Evolutionary conservation across 2,113 vertebrate species (phyloP).

Genomic region (Phocoena sinus): DNA sequence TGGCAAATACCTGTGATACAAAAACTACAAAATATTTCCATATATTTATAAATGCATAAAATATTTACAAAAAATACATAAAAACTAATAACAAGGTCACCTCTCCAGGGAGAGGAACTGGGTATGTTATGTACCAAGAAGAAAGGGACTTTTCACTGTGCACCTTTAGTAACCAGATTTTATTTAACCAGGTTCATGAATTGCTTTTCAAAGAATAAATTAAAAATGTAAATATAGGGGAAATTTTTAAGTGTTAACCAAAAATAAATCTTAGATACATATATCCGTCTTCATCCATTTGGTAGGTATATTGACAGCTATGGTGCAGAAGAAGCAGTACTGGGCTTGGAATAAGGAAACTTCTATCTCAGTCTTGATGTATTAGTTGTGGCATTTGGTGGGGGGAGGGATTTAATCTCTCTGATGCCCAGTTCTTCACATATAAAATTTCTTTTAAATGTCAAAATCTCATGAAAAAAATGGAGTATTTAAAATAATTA

Average conservation of each 20-base stretch:
- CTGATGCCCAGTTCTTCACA: background rate
- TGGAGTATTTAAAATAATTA: background rate
- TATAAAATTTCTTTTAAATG: background rate
- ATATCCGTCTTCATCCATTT: background rate
- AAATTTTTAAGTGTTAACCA: background rate
- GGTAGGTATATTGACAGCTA: background rate
- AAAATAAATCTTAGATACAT: background rate
- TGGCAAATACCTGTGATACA: background rate
- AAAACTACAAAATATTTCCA: background rate
- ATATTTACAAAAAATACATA: background rate
- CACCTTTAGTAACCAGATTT: background rate
- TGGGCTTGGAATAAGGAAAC: background rate
- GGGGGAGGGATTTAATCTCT: background rate
- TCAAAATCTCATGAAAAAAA: background rate
- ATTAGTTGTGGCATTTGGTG: rapidly evolving
- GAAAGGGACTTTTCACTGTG: background rate
- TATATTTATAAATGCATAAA: background rate
- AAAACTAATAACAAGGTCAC: background rate
- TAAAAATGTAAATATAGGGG: background rate
- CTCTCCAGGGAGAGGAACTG: background rate
- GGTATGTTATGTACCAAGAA: background rate
- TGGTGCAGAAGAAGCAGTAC: background rate
- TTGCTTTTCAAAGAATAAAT: background rate
- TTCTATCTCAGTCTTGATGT: background rate
- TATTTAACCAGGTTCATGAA: background rate